Conservation (phyloP, 37 sponge, comb jelly and placozoan genomes). For the Bolinopsis microptera region DNA sequence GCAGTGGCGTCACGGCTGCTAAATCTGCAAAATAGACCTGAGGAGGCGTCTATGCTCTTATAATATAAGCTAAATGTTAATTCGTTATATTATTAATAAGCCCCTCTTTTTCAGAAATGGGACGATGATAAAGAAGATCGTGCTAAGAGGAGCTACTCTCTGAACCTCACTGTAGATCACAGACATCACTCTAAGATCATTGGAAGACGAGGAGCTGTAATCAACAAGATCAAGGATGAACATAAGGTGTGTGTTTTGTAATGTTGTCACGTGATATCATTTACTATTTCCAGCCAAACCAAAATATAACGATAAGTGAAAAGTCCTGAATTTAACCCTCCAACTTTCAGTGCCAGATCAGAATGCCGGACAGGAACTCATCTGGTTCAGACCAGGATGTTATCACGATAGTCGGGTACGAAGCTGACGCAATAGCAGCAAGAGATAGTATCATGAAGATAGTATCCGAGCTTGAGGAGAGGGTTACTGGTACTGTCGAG, state of each 20-base stretch:
- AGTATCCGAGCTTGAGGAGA: constrained; percentile 82
- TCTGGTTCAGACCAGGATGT: constrained; percentile 66
- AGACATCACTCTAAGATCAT: constrained; percentile 87
- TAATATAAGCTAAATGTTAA: too few relatives aligned
- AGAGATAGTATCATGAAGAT: constrained; percentile 78
- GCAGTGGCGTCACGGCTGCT: too few relatives aligned
- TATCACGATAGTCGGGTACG: constrained; percentile 82
- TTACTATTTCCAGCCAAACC: background rate
- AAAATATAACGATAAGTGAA: too few relatives aligned
- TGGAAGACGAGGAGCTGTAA: constrained; percentile 79
- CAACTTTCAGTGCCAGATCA: constrained; percentile 78
- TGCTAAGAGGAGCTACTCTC: constrained; percentile 71
- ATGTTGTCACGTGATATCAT: background rate
- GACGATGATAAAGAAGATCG: constrained; percentile 20
- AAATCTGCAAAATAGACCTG: too few relatives aligned
- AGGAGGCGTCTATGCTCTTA: too few relatives aligned
- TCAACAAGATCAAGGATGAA: constrained; percentile 78
- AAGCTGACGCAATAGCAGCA: constrained; percentile 82
- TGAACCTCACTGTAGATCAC: constrained; percentile 70
- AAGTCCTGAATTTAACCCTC: too few relatives aligned
- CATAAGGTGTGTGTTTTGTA: constrained; percentile 69
- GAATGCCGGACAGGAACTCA: constrained; percentile 59
- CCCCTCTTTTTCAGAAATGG: background rate
- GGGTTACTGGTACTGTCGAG: constrained; percentile 73
- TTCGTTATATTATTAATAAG: too few relatives aligned